Base-by-base conservation (phyloP, 2,888 invertebrate species). In the Drosophila subquinaria region DNA sequence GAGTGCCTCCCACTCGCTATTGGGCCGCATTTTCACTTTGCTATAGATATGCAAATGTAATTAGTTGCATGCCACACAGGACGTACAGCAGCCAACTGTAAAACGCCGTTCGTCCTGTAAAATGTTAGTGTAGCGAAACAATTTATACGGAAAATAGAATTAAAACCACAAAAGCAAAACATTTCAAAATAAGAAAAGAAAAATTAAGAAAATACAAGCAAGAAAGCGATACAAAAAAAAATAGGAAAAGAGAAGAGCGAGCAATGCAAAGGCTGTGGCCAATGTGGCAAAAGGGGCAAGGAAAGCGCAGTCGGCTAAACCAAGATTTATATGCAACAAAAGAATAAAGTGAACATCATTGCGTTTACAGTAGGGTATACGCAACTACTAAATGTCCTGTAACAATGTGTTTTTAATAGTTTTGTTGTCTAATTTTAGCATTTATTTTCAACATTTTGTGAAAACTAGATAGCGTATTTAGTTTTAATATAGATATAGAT, bases 1-100 rank as follows among this genome's bases (percentile, higher is more conserved):
- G 10, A 48, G 9, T 30, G 10, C 15, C 33, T 35, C 30, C 10
- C 8, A n/a, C 45, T 69, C 66, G 48, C 62, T 33, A 40, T 64
- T 69, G 66, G 61, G 66, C 53, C 63, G 85, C 59, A 73, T 74
- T 84, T 81, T 68, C 67, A 62, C 55, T 78, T 70, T 67, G 73
- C 82, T 87, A 88, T 82, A 87, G 90, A 92, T 90, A 92, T 92
- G 92, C 92, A 90, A 90, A 90, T 90, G 90, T 91, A 90, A 90
- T 90, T 90, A 90, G 90, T 91, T 91, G 90, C 88, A 91, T 88
- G 83, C 90, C 89, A 86, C 81, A 76, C 55, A 70, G 81, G 66
- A 80, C 84, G 66, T 66, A 76, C 53, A 73, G 64, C 81, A 80
- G 67, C 64, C 84, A 82, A 81, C 76, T 83, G 64, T 64, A 43